Conservation (phyloP, 2,113 vertebrate genomes). For the Sylvilagus bachmani region DNA sequence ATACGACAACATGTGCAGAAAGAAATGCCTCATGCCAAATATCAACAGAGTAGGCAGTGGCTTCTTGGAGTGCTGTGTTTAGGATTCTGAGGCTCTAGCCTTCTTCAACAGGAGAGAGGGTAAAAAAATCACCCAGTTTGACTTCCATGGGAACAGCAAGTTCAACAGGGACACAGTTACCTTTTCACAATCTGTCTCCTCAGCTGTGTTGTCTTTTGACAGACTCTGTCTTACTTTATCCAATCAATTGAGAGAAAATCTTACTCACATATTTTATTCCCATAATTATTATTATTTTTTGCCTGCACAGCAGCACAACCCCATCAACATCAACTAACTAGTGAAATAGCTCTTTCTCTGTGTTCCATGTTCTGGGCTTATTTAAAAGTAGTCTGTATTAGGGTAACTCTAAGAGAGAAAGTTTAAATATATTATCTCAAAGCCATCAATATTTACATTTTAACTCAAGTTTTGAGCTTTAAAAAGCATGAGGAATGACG, state of each 20-base stretch:
- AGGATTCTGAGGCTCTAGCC: background rate
- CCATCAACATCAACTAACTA: background rate
- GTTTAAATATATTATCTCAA: background rate
- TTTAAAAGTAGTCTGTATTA: slow-evolving; percentile 40
- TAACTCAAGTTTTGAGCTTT: background rate
- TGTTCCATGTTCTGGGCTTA: background rate
- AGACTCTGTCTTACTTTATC: background rate
- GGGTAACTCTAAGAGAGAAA: background rate
- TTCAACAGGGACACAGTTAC: background rate
- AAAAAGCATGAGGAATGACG: slow-evolving; percentile 28
- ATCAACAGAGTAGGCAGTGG: background rate
- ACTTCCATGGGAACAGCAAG: background rate
- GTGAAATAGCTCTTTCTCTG: background rate
- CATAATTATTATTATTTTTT: background rate
- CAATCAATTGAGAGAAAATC: background rate
- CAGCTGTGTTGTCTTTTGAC: background rate
- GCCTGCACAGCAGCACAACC: background rate
- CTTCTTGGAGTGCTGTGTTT: background rate
- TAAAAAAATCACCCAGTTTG: background rate
- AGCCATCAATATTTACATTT: background rate
- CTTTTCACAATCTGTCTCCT: background rate
- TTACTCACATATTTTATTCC: background rate
- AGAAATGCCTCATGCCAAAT: background rate
- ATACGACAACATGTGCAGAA: background rate
- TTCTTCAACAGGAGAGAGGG: background rate